Conservation (phyloP, 2,888 invertebrate species). For the Cephus spinipes region DNA sequence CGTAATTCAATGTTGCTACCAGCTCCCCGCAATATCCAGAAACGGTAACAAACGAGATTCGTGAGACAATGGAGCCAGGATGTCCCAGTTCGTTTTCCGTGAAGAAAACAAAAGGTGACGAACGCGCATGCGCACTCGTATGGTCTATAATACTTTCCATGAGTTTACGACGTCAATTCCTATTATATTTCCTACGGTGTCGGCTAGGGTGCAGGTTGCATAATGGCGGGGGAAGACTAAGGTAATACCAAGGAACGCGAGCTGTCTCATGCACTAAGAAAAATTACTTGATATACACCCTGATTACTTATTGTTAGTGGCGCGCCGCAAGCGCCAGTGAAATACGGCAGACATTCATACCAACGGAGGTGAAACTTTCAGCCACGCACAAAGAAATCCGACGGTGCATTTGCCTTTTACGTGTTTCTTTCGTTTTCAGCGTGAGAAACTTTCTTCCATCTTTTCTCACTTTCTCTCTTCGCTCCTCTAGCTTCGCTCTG, state of each 20-base stretch:
- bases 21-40: background rate
- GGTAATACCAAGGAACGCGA: background rate
- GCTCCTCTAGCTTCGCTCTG: background rate
- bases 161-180: background rate
- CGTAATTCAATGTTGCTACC: background rate
- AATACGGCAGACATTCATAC: conserved; percentile 7
- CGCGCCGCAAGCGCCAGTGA: conserved; percentile 15
- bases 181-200: background rate
- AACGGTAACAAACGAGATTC: background rate
- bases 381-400: background rate
- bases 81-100: background rate
- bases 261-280: conserved; percentile 4
- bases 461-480: conserved; percentile 8
- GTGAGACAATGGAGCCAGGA: background rate
- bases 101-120: background rate
- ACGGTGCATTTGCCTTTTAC: conserved; percentile 3
- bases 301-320: conserved; percentile 16
- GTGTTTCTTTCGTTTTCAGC: conserved; percentile 3
- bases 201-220: background rate
- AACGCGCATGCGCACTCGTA: background rate
- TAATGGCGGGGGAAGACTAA: background rate
- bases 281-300: conserved; percentile 15
- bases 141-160: background rate
- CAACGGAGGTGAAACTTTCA: background rate
- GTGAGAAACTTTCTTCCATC: background rate